Percentiles rank a stretch among this genome's conserved stretches.
phyloP scores from a whole-genome alignment of 2,888 invertebrate genomes.

The Ditula angustiorana region DNA sequence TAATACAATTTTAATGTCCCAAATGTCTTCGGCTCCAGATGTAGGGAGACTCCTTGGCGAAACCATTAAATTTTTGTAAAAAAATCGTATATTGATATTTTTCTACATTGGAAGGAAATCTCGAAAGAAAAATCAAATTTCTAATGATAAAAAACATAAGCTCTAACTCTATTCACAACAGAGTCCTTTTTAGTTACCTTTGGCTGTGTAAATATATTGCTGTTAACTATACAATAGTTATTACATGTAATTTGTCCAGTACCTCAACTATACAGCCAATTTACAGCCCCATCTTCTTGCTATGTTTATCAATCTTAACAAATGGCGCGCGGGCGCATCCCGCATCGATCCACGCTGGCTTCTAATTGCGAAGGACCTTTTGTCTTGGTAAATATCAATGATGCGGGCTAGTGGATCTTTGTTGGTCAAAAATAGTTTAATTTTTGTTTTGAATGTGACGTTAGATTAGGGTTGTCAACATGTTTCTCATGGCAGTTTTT shows the following conservation, averaged over 20 bases:
- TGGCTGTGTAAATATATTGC: too few species aligned
- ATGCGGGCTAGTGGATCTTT: neutral
- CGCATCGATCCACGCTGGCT: neutral
- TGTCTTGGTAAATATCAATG: neutral
- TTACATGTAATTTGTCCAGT: too few species aligned
- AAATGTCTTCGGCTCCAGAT: slow-evolving; percentile 31
- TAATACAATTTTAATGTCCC: slow-evolving; percentile 41
- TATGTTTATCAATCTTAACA: too few species aligned
- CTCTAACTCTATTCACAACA: too few species aligned
- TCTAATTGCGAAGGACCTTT: neutral
- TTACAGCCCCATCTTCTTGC: too few species aligned
- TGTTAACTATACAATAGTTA: too few species aligned
- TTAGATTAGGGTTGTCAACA: neutral
- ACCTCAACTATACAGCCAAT: too few species aligned
- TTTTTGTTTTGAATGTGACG: neutral
- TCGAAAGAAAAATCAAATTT: too few species aligned
- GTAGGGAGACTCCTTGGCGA: neutral
- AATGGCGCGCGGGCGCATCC: neutral
- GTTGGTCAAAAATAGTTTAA: neutral
- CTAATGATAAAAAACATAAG: too few species aligned
- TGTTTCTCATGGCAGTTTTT: too few species aligned
- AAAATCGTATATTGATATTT: neutral
- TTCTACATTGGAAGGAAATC: too few species aligned
- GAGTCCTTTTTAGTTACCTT: too few species aligned
- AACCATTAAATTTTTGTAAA: neutral